phyloP scores from a whole-genome alignment of 2,113 vertebrate species.

The Chroicocephalus ridibundus region DNA sequence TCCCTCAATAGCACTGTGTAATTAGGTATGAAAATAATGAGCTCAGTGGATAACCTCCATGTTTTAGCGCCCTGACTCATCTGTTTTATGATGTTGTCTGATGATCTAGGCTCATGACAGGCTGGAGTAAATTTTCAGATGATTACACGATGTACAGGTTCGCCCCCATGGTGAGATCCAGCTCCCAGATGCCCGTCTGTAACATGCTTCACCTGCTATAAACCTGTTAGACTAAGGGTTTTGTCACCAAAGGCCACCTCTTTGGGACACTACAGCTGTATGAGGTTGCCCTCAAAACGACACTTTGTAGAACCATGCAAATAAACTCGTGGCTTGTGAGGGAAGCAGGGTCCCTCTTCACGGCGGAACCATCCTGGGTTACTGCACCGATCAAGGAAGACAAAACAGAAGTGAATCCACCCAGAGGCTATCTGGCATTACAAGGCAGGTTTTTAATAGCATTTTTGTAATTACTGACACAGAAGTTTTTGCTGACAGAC shows the following conservation, averaged over 20 bases:
- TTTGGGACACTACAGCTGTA: background rate
- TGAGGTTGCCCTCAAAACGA: background rate
- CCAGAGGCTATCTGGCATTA: slow-evolving; percentile 52
- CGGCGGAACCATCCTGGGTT: background rate
- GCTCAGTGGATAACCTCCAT: background rate
- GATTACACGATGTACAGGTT: background rate
- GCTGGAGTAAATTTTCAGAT: background rate
- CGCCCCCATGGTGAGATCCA: background rate
- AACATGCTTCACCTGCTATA: background rate
- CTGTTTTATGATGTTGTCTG: slow-evolving; percentile 10
- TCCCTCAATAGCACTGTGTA: slow-evolving; percentile 31
- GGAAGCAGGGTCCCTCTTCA: background rate
- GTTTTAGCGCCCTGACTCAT: slow-evolving; percentile 45
- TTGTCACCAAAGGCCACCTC: background rate
- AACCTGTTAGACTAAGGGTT: background rate
- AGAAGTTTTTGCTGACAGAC: slow-evolving; percentile 63
- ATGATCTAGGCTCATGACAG: slow-evolving; percentile 1
- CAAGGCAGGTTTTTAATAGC: slow-evolving; percentile 56
- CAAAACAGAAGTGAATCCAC: background rate
- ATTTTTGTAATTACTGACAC: slow-evolving; percentile 60
- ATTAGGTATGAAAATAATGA: slow-evolving; percentile 40
- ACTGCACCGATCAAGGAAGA: background rate
- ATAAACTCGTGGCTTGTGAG: background rate
- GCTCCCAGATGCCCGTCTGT: background rate
- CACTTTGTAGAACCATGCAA: background rate